These are phyloP conservation scores for Aurelia sp. DNA, from an alignment of 30 jellyfish, hydroid and myxozoan genomes.

Conservation along the genomic window DNA sequence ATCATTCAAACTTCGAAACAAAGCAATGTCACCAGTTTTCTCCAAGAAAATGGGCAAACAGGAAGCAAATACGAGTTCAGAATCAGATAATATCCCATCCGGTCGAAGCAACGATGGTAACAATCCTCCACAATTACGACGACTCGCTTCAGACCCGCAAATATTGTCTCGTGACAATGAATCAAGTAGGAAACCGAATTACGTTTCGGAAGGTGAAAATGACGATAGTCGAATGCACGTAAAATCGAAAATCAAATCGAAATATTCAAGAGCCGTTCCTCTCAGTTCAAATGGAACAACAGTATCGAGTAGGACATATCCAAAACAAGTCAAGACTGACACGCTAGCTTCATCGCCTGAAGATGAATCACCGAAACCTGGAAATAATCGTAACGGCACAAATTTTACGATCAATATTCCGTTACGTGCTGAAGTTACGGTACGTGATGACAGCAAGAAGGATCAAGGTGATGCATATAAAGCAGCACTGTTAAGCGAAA, in stretches of 20 bases:
- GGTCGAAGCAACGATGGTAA: conserved; percentile 20
- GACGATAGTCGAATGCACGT: conserved; percentile 61
- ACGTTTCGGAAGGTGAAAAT: conserved; percentile 70
- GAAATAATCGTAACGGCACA: conserved; percentile 22
- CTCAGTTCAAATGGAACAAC: conserved; percentile 56
- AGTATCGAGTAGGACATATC: background rate
- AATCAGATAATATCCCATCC: conserved; percentile 19
- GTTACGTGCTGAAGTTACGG: conserved; percentile 62
- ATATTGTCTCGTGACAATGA: conserved; percentile 34
- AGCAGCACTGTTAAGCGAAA: conserved; percentile 82
- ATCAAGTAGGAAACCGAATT: conserved; percentile 22
- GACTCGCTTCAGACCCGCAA: conserved; percentile 76
- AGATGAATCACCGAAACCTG: conserved; percentile 6
- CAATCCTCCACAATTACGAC: conserved; percentile 23
- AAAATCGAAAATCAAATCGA: conserved; percentile 65
- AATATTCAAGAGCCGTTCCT: conserved; percentile 67
- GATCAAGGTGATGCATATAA: conserved; percentile 68
- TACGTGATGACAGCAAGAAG: conserved; percentile 51
- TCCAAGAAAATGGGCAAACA: conserved; percentile 77
- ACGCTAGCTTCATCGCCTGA: conserved; percentile 27
- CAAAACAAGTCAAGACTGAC: conserved; percentile 18
- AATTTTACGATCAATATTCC: conserved; percentile 64
- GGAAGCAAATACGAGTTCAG: conserved; percentile 36
- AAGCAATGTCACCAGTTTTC: conserved; percentile 92
- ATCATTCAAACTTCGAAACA: conserved; percentile 81